Base-by-base conservation (phyloP, 2,797 vertebrate genomes). In the Poecilia gillii region DNA sequence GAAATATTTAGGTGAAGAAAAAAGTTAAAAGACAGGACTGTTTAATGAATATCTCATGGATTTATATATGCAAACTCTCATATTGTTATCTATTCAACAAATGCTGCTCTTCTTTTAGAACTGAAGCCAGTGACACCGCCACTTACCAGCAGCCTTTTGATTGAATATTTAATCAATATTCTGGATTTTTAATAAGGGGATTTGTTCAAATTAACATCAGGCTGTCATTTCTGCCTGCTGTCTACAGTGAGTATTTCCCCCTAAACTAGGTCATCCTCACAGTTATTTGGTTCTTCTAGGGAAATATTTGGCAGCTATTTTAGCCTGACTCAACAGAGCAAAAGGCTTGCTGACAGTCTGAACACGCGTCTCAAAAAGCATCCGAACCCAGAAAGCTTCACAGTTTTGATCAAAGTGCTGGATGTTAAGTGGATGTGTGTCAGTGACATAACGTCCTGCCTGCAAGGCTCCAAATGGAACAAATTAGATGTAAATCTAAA, bases 291-390 rank as follows among this genome's bases (percentile, higher is more conserved):
- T 57, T 78, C 76, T 84, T 80, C 84, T 33, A 74, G 33, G 25
- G 79, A 84, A 68, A 87, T 86, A 79, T 91, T 89, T 83, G 84
- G 78, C 79, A 86, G 85, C 84, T 85, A 82, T 88, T 88, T 90
- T 55, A 75, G 76, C 82, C 76, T 83, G 84, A 90, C 83, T 91
- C 79, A 59, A 83, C 53, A 23, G 72, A 36, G 72, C 36, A 36
- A 74, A 74, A 79, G 80, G 82, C 85, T 87, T 85, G 80, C 81
- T 64, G 74, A 83, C 74, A 36, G 82, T 79, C 84, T 87, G 85
- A 43, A 85, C 83, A 85, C 88, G 81, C 76, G 83, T 88, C 64
- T 85, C 71, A 75, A 86, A 81, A 84, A 87, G 79, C 75, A 75
- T 53, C 0, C 47, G 83, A 86, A 86, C 81, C 77, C 83, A 74